Evolutionary conservation across 2,888 invertebrate genomes (phyloP), one percentile per base, ranked within the genome.

Genomic region (Hirtodrosophila trivittata): DNA sequence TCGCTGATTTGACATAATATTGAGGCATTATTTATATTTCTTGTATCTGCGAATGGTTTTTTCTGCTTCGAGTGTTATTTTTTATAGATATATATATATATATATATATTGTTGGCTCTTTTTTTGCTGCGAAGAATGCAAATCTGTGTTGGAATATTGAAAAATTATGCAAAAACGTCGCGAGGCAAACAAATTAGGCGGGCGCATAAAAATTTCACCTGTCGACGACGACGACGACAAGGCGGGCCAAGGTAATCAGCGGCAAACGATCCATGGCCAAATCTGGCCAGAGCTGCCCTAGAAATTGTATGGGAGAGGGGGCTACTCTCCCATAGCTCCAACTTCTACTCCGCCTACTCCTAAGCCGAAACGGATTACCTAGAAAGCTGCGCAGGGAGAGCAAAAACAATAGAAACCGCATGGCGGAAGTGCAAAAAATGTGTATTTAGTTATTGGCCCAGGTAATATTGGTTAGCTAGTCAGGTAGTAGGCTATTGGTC

Each of bases 201-300:
- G 55, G 56, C 64, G 54, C 62, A 60, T 51, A 56, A 62, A 69
- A 77, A 78, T 81, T 78, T 81, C 78, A 78, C 78, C 81, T 81
- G 78, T 54, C 18, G 18, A 3, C 18, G n/a, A n/a, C n/a, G n/a
- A n/a, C n/a, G n/a, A n/a, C 52, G 71, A 68, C 64, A 67, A 71
- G 62, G 58, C 76, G 51, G 62, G 60, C 77, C 77, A 80, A 80
- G 77, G 77, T 57, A 77, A 77, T 77, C 75, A 65, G 45, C 59
- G 30, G 16, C 13, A 32, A 30, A 30, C 30, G 25, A 43, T 59
- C 10, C 55, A 60, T 46, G 43, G 56, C 56, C 71, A 63, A 65
- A 73, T 77, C 56, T 55, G 77, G 77, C 58, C 38, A 26, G 37
- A 66, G 73, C 28, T 80, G 81, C 75, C 81, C 81, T 70, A 73